A percentile compares a stretch with the other conserved stretches of the same genome.
Conservation (phyloP, 2,113 vertebrate genomes). For the Odocoileus virginianus region DNA sequence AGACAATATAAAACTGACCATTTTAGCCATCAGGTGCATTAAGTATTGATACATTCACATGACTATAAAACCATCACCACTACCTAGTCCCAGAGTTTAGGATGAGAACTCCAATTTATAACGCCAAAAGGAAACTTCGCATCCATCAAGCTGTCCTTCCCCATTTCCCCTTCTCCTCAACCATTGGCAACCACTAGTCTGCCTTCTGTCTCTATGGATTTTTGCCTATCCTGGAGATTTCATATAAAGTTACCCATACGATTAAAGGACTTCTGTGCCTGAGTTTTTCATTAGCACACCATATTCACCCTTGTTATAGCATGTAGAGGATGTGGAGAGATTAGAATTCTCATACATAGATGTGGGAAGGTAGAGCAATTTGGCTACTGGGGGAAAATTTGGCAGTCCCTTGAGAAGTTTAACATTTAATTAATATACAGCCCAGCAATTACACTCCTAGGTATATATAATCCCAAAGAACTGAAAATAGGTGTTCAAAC, state of each 20-base stretch:
- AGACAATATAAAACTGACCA: not conserved
- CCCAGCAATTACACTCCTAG: not conserved
- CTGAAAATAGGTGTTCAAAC: not conserved
- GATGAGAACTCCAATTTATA: not conserved
- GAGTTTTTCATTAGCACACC: not conserved
- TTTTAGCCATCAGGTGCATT: not conserved
- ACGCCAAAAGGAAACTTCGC: not conserved
- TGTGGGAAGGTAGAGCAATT: not conserved
- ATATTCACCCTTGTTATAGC: not conserved
- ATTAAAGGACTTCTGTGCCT: not conserved
- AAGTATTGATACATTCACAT: not conserved
- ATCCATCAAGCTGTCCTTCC: not conserved
- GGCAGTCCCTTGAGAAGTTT: not conserved
- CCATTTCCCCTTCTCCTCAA: not conserved
- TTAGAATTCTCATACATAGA: not conserved
- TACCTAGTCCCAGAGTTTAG: not conserved
- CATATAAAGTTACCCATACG: not conserved
- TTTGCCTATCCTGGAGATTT: not conserved
- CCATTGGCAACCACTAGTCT: not conserved
- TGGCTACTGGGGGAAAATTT: not conserved
- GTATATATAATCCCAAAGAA: not conserved
- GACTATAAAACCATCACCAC: not conserved
- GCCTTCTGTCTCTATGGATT: not conserved
- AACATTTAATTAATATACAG: not conserved
- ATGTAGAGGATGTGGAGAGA: not conserved